Percentiles rank a stretch among this genome's conserved stretches.
Conservation (phyloP, 2,888 invertebrate species). For the Eulithis testata region DNA sequence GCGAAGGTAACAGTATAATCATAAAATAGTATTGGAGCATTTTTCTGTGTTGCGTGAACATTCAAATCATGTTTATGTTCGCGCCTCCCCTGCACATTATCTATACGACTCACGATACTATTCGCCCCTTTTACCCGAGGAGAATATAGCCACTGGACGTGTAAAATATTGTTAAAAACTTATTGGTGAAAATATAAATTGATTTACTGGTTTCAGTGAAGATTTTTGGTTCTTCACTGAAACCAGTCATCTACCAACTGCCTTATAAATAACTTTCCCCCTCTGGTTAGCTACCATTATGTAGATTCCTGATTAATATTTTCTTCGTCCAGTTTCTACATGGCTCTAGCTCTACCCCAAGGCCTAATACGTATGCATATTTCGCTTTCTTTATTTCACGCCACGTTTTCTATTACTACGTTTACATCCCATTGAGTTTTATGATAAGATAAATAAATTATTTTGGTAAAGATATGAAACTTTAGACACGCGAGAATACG, state of each 20-base stretch:
- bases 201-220: too few relatives aligned
- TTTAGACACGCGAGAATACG: slow-evolving; percentile 22
- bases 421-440: slow-evolving; percentile 35
- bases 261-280: neutral
- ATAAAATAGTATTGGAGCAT: slow-evolving; percentile 39
- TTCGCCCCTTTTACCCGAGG: slow-evolving; percentile 29
- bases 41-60: slow-evolving; percentile 43
- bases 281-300: neutral
- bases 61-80: slow-evolving; percentile 49
- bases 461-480: slow-evolving; percentile 36
- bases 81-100: slow-evolving; percentile 50
- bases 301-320: neutral
- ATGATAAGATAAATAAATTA: slow-evolving; percentile 32
- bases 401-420: slow-evolving; percentile 37
- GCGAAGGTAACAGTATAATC: slow-evolving; percentile 26
- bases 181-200: slow-evolving; percentile 10
- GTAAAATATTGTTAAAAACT: neutral
- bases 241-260: neutral
- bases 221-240: neutral
- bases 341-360: slow-evolving; percentile 26
- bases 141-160: slow-evolving; percentile 11
- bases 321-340: slow-evolving; percentile 17
- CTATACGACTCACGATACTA: slow-evolving; percentile 44
- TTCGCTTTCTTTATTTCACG: slow-evolving; percentile 45
- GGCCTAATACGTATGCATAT: slow-evolving; percentile 50